A percentile compares a stretch with the other conserved stretches of the same genome.
These are phyloP conservation scores for Sphinx pinastri DNA, from an alignment of 2,888 invertebrate species.

Conservation along the genomic window DNA sequence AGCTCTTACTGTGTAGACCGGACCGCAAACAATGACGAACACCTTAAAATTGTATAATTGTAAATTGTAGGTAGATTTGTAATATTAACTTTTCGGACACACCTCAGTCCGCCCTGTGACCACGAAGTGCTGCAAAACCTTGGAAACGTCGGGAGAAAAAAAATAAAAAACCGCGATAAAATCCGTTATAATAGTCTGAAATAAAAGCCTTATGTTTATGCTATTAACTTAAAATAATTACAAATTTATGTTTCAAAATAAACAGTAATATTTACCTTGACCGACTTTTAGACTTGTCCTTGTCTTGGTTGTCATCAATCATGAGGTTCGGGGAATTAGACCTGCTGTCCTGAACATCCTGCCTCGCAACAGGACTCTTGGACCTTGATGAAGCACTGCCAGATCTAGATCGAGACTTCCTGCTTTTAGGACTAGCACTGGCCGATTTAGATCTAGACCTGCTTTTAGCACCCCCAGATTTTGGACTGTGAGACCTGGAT, in stretches of 20 bases:
- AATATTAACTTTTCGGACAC: too few relatives aligned
- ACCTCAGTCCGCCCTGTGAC: too few relatives aligned
- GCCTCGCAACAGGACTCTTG: conserved; percentile 63
- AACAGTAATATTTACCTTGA: conserved; percentile 57
- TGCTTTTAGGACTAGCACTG: conserved; percentile 65
- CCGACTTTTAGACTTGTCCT: conserved; percentile 69
- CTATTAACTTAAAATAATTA: too few relatives aligned
- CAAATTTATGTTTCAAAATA: neutral
- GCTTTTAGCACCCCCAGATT: conserved; percentile 58
- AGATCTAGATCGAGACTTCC: conserved; percentile 52
- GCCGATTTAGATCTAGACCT: conserved; percentile 73
- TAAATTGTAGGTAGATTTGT: too few relatives aligned
- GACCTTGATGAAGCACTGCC: conserved; percentile 63
- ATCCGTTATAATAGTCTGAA: too few relatives aligned
- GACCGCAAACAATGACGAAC: too few relatives aligned
- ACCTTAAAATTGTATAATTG: too few relatives aligned
- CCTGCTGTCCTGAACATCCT: conserved; percentile 70
- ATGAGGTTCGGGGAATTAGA: conserved; percentile 82
- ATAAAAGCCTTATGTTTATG: conserved; percentile 19
- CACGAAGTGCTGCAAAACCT: too few relatives aligned
- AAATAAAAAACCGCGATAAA: too few relatives aligned
- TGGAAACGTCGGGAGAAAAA: too few relatives aligned
- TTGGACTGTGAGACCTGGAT: conserved; percentile 52
- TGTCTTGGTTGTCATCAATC: conserved; percentile 76
- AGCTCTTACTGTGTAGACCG: too few relatives aligned